Evolutionary conservation across 2,113 vertebrate species (phyloP).

Genomic region (Nipponia nippon): DNA sequence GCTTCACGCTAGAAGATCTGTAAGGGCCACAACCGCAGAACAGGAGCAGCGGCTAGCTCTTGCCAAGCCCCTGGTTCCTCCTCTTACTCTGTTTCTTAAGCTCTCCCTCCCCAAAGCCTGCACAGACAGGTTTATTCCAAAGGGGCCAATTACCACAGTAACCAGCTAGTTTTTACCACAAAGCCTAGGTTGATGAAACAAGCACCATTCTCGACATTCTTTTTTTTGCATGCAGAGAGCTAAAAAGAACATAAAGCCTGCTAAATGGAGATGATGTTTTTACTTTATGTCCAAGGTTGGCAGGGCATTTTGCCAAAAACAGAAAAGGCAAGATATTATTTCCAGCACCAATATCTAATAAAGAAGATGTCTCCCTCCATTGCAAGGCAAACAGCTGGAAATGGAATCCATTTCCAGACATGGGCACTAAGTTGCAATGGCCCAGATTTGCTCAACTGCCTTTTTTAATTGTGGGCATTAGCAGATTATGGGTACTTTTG

Average conservation of each 20-base stretch:
- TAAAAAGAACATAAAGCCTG: background rate
- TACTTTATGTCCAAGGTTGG: background rate
- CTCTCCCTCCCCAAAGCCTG: background rate
- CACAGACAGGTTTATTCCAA: background rate
- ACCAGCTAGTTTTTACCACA: background rate
- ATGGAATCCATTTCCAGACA: background rate
- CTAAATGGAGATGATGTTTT: background rate
- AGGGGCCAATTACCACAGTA: background rate
- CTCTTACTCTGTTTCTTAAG: background rate
- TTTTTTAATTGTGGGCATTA: slow-evolving; percentile 25
- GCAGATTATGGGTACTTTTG: slow-evolving; percentile 1
- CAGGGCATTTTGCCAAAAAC: background rate
- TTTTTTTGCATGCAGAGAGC: background rate
- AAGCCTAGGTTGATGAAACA: background rate
- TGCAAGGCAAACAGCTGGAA: background rate
- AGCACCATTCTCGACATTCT: background rate
- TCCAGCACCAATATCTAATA: background rate
- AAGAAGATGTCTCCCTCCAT: background rate
- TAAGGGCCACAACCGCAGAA: background rate
- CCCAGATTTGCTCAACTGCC: background rate
- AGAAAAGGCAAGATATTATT: background rate
- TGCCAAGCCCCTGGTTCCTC: background rate
- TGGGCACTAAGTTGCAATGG: background rate
- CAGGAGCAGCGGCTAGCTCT: background rate
- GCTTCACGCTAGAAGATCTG: background rate